phyloP scores from a whole-genome alignment of 2,113 vertebrate genomes.

The Macrotus californicus region DNA sequence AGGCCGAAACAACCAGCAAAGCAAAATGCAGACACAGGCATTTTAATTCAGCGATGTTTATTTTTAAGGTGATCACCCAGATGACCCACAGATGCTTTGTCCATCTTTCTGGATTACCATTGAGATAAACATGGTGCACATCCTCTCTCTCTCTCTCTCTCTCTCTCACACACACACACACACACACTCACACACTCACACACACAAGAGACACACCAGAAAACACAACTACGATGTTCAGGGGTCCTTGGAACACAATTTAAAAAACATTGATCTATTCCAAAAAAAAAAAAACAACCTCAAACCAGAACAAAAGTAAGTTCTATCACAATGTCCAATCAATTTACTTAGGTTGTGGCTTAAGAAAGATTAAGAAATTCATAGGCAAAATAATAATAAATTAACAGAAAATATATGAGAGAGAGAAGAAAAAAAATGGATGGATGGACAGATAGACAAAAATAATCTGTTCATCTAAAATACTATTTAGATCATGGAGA shows the following conservation, averaged over 20 bases:
- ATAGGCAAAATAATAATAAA: neutral
- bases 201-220: neutral
- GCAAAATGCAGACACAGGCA: neutral
- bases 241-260: neutral
- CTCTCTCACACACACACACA: no score
- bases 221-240: neutral
- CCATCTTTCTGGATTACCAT: neutral
- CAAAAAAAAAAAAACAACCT: no score
- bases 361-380: neutral
- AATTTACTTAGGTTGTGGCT: neutral
- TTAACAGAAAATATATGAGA: neutral
- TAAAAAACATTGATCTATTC: neutral
- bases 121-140: rapidly evolving
- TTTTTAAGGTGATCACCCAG: neutral
- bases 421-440: neutral
- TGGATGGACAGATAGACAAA: neutral
- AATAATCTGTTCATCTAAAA: neutral
- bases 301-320: neutral
- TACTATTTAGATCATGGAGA: neutral
- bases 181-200: no score
- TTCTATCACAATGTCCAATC: neutral
- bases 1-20: neutral
- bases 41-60: neutral
- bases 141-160: neutral
- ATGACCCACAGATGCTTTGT: neutral